phyloP scores from a whole-genome alignment of 2,797 vertebrate genomes.

The Acrocephalus scirpaceus region DNA sequence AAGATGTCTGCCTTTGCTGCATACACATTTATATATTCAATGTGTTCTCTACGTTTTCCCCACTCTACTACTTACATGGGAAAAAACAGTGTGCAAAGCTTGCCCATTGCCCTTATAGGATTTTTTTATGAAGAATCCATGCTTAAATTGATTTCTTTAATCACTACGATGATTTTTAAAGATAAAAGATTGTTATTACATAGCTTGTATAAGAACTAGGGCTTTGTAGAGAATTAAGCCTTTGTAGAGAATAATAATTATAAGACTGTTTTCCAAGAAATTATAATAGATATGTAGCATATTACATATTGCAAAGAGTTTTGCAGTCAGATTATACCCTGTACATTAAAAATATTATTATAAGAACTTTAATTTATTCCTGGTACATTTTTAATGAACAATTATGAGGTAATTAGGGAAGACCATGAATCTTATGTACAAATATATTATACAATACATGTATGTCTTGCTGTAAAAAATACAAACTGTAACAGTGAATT shows the following conservation, averaged over 20 bases:
- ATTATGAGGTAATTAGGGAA: slow-evolving; percentile 55
- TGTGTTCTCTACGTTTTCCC: neutral
- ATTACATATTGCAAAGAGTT: neutral
- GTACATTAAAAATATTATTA: slow-evolving; percentile 50
- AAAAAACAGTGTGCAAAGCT: neutral
- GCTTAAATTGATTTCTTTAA: slow-evolving; percentile 17
- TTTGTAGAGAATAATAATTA: neutral
- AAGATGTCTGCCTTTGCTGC: neutral
- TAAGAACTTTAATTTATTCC: slow-evolving; percentile 60
- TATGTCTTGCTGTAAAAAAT: slow-evolving; percentile 1
- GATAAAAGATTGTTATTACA: neutral
- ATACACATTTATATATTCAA: neutral
- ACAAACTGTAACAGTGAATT: neutral
- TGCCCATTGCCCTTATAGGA: neutral
- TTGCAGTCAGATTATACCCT: slow-evolving; percentile 6
- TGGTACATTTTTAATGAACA: slow-evolving; percentile 62
- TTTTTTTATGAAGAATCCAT: neutral
- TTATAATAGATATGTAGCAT: neutral
- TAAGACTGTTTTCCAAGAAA: neutral
- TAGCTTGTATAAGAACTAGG: neutral
- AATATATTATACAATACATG: slow-evolving; percentile 3
- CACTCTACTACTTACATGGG: neutral
- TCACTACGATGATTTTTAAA: slow-evolving; percentile 13
- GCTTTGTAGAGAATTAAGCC: neutral
- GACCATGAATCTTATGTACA: slow-evolving; percentile 11